phyloP scores from a whole-genome alignment of 2,113 vertebrate species.

The Oplegnathus fasciatus region DNA sequence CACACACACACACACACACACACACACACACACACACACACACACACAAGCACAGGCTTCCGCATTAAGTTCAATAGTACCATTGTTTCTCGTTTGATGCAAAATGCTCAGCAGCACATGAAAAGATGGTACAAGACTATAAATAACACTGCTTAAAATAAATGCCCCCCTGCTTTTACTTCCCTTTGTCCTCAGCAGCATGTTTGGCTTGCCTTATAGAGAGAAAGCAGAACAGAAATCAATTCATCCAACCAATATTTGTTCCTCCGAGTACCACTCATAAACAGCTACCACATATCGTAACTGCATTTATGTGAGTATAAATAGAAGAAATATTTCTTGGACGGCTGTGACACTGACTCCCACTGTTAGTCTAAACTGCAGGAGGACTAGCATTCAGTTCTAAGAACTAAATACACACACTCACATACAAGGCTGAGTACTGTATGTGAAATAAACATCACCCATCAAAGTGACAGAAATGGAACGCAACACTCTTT shows the following conservation, averaged over 20 bases:
- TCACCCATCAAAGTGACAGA: slow-evolving; percentile 63
- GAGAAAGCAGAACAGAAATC: slow-evolving; percentile 37
- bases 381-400: slow-evolving; percentile 3
- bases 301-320: slow-evolving; percentile 40
- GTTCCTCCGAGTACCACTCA: slow-evolving; percentile 3
- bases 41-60: not conserved
- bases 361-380: slow-evolving; percentile 14
- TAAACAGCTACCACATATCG: slow-evolving; percentile 21
- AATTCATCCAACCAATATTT: slow-evolving; percentile 39
- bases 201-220: slow-evolving; percentile 40
- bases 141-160: slow-evolving; percentile 72
- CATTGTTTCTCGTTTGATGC: slow-evolving; percentile 43
- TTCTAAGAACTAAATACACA: not conserved
- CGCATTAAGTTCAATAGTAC: slow-evolving; percentile 30
- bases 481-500: slow-evolving; percentile 33
- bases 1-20: not conserved
- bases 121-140: slow-evolving; percentile 37
- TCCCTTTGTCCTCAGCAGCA: slow-evolving; percentile 26
- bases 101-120: slow-evolving; percentile 45
- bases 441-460: slow-evolving; percentile 48
- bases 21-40: not conserved
- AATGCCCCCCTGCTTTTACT: slow-evolving; percentile 49
- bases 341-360: slow-evolving; percentile 29
- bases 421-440: slow-evolving; percentile 9
- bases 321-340: slow-evolving; percentile 39